Evolutionary conservation across 2,797 vertebrate species (phyloP).

Genomic region (Galago senegalensis): DNA sequence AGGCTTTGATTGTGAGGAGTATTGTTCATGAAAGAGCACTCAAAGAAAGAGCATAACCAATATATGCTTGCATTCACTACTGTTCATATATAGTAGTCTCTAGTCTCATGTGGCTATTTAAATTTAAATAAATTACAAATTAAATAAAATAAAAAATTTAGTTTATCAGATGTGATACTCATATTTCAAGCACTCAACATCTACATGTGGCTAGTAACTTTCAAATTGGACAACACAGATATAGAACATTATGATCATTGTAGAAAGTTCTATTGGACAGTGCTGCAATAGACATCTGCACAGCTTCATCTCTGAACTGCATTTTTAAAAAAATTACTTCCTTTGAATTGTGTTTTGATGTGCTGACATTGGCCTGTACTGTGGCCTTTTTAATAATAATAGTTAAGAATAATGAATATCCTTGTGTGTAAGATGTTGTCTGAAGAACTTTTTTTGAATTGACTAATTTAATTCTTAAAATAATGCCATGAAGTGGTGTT

Average conservation of each 20-base stretch:
- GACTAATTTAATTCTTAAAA: not conserved
- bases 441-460: not conserved
- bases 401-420: not conserved
- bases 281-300: not conserved
- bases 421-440: not conserved
- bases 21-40: not conserved
- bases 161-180: not conserved
- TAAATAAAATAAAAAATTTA: slow-evolving; percentile 20
- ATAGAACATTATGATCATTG: not conserved
- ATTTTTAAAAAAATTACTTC: not conserved
- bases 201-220: not conserved
- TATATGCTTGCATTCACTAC: not conserved
- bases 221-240: not conserved
- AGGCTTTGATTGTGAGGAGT: not conserved
- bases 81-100: not conserved
- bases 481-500: not conserved
- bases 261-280: not conserved
- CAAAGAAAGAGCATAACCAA: not conserved
- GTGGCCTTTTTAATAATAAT: not conserved
- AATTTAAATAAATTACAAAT: slow-evolving; percentile 18
- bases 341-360: not conserved
- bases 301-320: not conserved
- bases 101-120: not conserved
- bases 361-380: not conserved
- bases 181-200: not conserved